Conservation (phyloP, 2,888 invertebrate genomes). For the Linnaemya tessellans region DNA sequence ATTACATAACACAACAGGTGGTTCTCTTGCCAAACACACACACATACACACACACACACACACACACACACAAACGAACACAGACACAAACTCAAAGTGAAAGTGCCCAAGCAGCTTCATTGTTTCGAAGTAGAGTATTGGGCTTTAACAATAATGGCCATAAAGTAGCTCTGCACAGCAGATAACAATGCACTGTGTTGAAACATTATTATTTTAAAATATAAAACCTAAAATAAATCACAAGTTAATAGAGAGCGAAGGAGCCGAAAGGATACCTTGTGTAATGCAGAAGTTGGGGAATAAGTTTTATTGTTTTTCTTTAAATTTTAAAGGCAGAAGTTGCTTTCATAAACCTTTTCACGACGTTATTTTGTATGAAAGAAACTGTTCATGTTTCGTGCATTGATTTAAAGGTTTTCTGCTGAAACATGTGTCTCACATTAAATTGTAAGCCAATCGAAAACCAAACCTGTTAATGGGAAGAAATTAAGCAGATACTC, state of each 20-base stretch:
- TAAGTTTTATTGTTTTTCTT: slow-evolving; percentile 8
- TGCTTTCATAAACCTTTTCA: slow-evolving; percentile 8
- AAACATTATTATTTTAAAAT: slow-evolving; percentile 71
- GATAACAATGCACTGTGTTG: slow-evolving; percentile 60
- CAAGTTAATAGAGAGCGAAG: slow-evolving; percentile 61
- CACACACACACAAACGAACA: slow-evolving; percentile 38
- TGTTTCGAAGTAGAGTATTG: slow-evolving; percentile 46
- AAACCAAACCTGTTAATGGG: too few species aligned
- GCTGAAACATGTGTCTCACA: too few species aligned
- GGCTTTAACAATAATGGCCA: slow-evolving; percentile 66
- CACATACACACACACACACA: slow-evolving; percentile 33
- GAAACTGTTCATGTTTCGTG: too few species aligned
- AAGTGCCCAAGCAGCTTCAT: slow-evolving; percentile 44
- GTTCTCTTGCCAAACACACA: slow-evolving; percentile 47
- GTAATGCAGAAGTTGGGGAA: slow-evolving; percentile 11
- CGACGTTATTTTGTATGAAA: too few species aligned
- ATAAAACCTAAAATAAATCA: slow-evolving; percentile 71
- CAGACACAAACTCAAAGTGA: slow-evolving; percentile 44
- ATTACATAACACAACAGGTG: slow-evolving; percentile 70
- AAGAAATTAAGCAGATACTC: too few species aligned
- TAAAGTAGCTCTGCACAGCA: slow-evolving; percentile 51
- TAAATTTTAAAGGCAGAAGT: slow-evolving; percentile 4
- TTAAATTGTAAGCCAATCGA: too few species aligned
- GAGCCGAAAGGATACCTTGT: slow-evolving; percentile 27
- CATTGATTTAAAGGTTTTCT: too few species aligned